phyloP scores from a whole-genome alignment of 2,888 invertebrate genomes.

The Orthosia incerta region DNA sequence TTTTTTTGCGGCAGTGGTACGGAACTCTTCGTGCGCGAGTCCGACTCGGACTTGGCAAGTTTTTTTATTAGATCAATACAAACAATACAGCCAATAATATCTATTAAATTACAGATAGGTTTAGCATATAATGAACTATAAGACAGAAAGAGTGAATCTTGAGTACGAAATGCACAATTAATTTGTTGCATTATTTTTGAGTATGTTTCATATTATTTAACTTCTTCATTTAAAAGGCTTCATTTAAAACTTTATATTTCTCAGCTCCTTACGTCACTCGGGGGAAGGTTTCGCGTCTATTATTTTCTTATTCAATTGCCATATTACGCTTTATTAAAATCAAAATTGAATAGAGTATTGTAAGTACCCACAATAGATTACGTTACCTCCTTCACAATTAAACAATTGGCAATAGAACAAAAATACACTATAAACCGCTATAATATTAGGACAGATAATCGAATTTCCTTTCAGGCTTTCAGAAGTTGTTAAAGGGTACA shows the following conservation, averaged over 20 bases:
- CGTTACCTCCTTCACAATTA: slow-evolving; percentile 27
- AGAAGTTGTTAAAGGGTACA: slow-evolving; percentile 26
- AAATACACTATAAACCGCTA: slow-evolving; percentile 22
- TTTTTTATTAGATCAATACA: too few species aligned
- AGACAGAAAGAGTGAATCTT: too few species aligned
- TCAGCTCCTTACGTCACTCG: slow-evolving; percentile 28
- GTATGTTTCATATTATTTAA: not conserved
- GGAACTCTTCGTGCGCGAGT: too few species aligned
- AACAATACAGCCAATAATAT: too few species aligned
- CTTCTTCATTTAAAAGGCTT: not conserved
- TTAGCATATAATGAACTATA: too few species aligned
- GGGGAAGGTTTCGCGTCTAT: slow-evolving; percentile 19
- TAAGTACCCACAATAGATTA: slow-evolving; percentile 50
- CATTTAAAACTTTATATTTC: not conserved
- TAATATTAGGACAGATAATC: slow-evolving; percentile 47
- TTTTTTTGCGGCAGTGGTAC: too few species aligned
- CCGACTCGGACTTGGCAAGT: too few species aligned
- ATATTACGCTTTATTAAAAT: slow-evolving; percentile 39
- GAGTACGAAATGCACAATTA: too few species aligned
- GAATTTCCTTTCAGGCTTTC: slow-evolving; percentile 51
- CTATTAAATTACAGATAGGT: too few species aligned
- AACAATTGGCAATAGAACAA: slow-evolving; percentile 41
- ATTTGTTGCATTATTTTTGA: too few species aligned
- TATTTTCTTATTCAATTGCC: slow-evolving; percentile 41
- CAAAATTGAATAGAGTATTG: slow-evolving; percentile 39